Evolutionary conservation across 1,140 invertebrate species (phyloP).

Genomic region (Xylocopa sonorina): DNA sequence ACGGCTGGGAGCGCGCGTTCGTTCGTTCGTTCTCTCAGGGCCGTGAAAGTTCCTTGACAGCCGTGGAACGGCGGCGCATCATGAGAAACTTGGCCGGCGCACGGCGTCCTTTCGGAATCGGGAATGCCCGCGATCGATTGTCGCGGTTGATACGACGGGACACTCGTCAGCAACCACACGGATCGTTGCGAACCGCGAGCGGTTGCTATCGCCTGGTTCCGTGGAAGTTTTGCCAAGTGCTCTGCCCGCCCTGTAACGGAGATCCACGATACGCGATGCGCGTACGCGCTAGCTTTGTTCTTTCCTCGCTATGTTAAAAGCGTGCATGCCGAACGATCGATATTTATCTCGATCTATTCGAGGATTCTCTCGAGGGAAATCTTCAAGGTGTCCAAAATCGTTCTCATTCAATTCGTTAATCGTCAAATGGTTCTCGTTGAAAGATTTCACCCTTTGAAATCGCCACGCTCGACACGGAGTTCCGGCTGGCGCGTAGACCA

Average conservation of each 20-base stretch:
- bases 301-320: too few species aligned
- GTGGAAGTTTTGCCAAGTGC: constrained; percentile 23
- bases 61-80: constrained; percentile 49
- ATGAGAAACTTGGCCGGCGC: constrained; percentile 58
- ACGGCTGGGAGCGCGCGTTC: too few species aligned
- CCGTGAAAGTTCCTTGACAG: constrained; percentile 66
- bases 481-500: constrained; percentile 5
- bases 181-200: constrained; percentile 11
- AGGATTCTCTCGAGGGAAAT: too few species aligned
- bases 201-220: constrained; percentile 15
- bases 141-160: constrained; percentile 55
- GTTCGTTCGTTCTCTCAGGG: constrained; percentile 51
- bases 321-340: too few species aligned
- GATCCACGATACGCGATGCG: constrained; percentile 39
- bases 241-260: constrained; percentile 44
- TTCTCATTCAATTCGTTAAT: too few species aligned
- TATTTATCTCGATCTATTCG: too few species aligned
- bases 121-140: constrained; percentile 39
- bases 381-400: too few species aligned
- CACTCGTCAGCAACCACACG: not conserved
- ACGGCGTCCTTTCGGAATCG: constrained; percentile 19
- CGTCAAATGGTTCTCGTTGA: too few species aligned
- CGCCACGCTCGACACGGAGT: too few species aligned
- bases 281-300: constrained; percentile 34
- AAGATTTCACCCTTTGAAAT: not conserved